Evolutionary conservation across 1,140 invertebrate genomes (phyloP).

Genomic region (Venturia canescens): DNA sequence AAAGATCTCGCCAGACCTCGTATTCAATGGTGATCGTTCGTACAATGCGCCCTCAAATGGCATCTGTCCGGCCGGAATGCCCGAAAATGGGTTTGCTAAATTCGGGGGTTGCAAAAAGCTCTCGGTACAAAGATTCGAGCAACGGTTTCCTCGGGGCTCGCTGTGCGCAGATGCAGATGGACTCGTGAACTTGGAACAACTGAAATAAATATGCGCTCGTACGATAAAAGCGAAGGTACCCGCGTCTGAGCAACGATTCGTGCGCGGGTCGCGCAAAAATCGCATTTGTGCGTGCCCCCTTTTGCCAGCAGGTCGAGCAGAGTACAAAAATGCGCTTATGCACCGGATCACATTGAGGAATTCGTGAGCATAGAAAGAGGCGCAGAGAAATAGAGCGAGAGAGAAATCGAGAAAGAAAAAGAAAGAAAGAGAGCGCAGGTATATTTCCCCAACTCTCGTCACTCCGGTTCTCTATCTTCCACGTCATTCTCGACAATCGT

Average conservation of each 20-base stretch:
- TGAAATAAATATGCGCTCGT: background rate
- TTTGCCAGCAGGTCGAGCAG: background rate
- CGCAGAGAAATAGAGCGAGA: too few species aligned
- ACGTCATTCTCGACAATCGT: conserved; percentile 10
- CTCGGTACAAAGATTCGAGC: background rate
- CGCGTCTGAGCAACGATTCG: background rate
- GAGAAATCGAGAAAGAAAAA: too few species aligned
- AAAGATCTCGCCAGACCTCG: too few species aligned
- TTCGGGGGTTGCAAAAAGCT: background rate
- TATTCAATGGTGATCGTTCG: too few species aligned
- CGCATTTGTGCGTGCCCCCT: background rate
- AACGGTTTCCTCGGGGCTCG: background rate
- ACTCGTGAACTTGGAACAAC: background rate
- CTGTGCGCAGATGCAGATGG: background rate
- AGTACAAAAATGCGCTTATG: conserved; percentile 1
- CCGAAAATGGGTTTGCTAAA: too few species aligned
- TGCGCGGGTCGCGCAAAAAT: background rate
- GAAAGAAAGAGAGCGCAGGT: background rate
- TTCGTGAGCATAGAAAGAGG: background rate
- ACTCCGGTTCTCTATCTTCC: conserved; percentile 15
- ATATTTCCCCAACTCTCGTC: conserved; percentile 5
- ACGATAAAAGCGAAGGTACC: background rate
- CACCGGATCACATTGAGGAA: background rate
- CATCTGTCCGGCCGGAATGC: too few species aligned
- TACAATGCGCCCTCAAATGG: too few species aligned